phyloP scores from a whole-genome alignment of 2,797 vertebrate genomes.

The Manis pentadactyla region DNA sequence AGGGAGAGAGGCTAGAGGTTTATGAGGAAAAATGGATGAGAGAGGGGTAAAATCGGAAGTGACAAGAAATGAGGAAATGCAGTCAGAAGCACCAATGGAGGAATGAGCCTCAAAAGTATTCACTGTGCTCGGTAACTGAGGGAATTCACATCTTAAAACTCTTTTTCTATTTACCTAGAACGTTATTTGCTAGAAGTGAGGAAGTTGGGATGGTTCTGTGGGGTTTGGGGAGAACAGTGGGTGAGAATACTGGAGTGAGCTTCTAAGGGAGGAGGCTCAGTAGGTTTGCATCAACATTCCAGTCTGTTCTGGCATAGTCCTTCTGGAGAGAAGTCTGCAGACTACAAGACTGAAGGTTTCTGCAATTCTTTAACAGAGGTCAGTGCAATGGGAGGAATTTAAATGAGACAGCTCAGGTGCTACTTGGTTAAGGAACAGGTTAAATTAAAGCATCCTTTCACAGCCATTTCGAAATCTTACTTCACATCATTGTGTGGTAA shows the following conservation, averaged over 20 bases:
- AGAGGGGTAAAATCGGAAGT: not conserved
- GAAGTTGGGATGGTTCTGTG: not conserved
- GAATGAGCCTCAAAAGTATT: not conserved
- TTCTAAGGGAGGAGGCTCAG: not conserved
- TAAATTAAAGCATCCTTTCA: not conserved
- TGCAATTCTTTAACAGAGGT: not conserved
- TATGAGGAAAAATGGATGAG: not conserved
- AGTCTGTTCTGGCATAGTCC: not conserved
- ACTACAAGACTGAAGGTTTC: not conserved
- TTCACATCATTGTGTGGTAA: not conserved
- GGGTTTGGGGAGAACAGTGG: not conserved
- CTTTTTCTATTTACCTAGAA: constrained; percentile 17
- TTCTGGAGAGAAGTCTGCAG: not conserved
- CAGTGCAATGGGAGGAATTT: not conserved
- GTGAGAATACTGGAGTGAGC: not conserved
- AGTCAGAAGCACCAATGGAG: constrained; percentile 2
- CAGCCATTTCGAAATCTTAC: not conserved
- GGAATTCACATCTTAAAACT: not conserved
- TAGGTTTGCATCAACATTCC: not conserved
- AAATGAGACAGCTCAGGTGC: not conserved
- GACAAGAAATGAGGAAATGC: not conserved
- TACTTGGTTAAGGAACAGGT: not conserved
- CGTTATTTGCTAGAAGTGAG: not conserved
- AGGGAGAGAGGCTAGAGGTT: not conserved
- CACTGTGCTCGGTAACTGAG: not conserved